These are phyloP conservation scores for Danio albolineatus DNA, from an alignment of 2,797 vertebrate species.

Conservation along the genomic window DNA sequence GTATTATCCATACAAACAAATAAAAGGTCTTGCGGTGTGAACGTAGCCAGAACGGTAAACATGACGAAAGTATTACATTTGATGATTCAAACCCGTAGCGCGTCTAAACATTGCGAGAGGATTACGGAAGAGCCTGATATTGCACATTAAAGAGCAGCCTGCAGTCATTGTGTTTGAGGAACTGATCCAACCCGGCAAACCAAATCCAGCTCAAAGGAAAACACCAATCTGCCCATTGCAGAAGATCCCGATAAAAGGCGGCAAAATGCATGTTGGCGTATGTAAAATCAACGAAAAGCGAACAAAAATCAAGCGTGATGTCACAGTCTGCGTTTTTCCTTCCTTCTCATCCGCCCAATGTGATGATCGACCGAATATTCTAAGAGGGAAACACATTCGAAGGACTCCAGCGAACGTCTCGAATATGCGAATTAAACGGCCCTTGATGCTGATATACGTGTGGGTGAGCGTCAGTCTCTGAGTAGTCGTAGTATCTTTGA, in stretches of 20 bases:
- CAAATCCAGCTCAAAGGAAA: slow-evolving; percentile 13
- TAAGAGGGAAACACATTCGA: slow-evolving; percentile 24
- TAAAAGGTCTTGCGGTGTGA: not conserved
- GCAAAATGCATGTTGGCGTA: slow-evolving; percentile 24
- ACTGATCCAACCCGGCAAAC: slow-evolving; percentile 31
- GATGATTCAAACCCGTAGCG: slow-evolving; percentile 5
- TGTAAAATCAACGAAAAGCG: slow-evolving; percentile 37
- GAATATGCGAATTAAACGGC: slow-evolving; percentile 21
- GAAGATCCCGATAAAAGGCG: slow-evolving; percentile 24
- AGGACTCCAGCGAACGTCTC: slow-evolving; percentile 9
- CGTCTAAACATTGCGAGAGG: slow-evolving; percentile 13
- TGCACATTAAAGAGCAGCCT: slow-evolving; percentile 48
- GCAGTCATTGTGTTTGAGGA: slow-evolving; percentile 54
- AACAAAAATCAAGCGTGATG: slow-evolving; percentile 39
- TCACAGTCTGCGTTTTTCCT: slow-evolving; percentile 50
- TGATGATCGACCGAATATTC: slow-evolving; percentile 1
- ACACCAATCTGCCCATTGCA: slow-evolving; percentile 24
- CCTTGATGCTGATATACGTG: slow-evolving; percentile 35
- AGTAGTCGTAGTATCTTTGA: slow-evolving; percentile 64
- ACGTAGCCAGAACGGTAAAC: slow-evolving; percentile 12
- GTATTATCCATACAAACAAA: too few species aligned
- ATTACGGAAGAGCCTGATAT: slow-evolving; percentile 42
- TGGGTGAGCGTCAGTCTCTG: slow-evolving; percentile 65
- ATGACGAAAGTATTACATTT: not conserved
- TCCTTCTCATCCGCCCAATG: slow-evolving; percentile 47